A percentile compares a stretch with the other conserved stretches of the same genome.
These are phyloP conservation scores for Cacatua alba DNA, from an alignment of 2,113 vertebrate species.

Conservation along the genomic window DNA sequence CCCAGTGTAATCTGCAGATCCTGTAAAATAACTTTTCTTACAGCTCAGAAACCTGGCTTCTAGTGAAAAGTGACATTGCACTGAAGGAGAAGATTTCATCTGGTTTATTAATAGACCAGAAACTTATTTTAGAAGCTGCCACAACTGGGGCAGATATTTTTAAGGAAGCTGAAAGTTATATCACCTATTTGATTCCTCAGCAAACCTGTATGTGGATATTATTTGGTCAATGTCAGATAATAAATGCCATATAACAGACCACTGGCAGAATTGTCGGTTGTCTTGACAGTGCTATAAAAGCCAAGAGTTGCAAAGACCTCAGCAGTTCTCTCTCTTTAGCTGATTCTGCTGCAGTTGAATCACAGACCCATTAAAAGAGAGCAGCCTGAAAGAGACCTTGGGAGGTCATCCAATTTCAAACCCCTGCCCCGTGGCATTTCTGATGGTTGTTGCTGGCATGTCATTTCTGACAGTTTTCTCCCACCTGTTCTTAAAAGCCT, in stretches of 20 bases:
- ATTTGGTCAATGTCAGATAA: background rate
- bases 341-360: background rate
- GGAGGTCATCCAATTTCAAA: background rate
- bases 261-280: background rate
- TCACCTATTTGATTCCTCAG: background rate
- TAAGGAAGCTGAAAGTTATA: background rate
- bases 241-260: background rate
- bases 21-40: background rate
- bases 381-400: background rate
- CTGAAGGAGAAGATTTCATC: background rate
- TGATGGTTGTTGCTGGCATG: background rate
- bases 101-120: background rate
- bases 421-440: background rate
- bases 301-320: background rate
- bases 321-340: background rate
- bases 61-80: background rate
- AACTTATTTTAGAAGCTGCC: background rate
- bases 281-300: background rate
- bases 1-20: background rate
- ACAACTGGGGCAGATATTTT: background rate
- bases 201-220: background rate
- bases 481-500: background rate
- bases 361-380: background rate
- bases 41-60: rapidly evolving
- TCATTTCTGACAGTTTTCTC: background rate